Evolutionary conservation across 1,140 invertebrate genomes (phyloP), one percentile per base, ranked within the genome.

Genomic region (Trinorchestia longiramus): DNA sequence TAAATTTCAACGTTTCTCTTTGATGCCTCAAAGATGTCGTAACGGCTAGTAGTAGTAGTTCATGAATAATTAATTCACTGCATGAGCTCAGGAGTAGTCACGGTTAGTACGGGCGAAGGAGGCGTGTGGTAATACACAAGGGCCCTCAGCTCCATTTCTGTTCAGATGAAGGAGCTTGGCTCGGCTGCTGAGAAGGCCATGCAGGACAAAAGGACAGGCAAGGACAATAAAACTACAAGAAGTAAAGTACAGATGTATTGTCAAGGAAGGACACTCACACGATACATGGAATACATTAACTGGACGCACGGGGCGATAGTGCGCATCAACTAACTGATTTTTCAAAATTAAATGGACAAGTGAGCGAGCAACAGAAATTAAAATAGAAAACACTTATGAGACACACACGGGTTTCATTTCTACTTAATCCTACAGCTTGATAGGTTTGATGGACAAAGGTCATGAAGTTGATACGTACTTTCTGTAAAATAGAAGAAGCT

Each of bases 191-290:
- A 90, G 4, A 40, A 6, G 44, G 44, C 92, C 92, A 94, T 94
- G 92, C 92, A 94, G 43, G 92, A 94, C 43, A 45, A 36, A 40
- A 94, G 44, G 15, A 45, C 43, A 43, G 40, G n/a, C 40, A 94
- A 94, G 92, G 92, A 45, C 92, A 94, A 94, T 94, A 94, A 94
- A 94, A 94, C 43, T 94, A 94, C 92, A 45, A 94, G 92, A 94
- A 94, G 92, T 45, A 45, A 94, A 47, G 92, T 47, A 94, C 92
- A 94, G 92, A 45, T 94, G 40, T 94, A 94, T 94, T 94, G 43
- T 8, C 92, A 94, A 94, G 92, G 92, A 94, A 45, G 92, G 92
- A 94, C 92, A 47, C 42, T 47, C 92, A 94, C 92, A 94, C 41
- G 47, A 15, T 47, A 94, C n/a, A 94, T 40, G 44, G 44, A 28